Evolutionary conservation across 53 echinoderm and acorn worm genomes (phyloP).

Genomic region (Astropecten irregularis): DNA sequence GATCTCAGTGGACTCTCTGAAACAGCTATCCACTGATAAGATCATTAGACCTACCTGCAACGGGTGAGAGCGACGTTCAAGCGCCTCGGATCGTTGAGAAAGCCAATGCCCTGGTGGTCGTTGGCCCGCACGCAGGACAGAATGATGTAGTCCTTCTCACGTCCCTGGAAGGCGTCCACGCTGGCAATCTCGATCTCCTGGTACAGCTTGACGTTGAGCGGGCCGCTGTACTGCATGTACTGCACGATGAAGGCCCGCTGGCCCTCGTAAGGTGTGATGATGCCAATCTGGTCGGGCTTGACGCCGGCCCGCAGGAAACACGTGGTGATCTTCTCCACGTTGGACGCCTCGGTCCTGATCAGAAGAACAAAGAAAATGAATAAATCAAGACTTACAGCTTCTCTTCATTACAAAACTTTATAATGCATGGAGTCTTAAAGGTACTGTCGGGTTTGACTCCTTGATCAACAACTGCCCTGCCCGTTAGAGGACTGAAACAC

Average conservation of each 20-base stretch:
- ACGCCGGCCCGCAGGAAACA: conserved; percentile 91
- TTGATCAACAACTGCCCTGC: too few relatives aligned
- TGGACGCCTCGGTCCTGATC: conserved; percentile 93
- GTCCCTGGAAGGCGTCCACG: conserved; percentile 97
- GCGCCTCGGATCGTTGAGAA: conserved; percentile 94
- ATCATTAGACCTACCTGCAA: conserved; percentile 88
- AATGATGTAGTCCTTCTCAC: conserved; percentile 98
- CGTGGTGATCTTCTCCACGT: conserved; percentile 98
- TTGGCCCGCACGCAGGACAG: conserved; percentile 97
- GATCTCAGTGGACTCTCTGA: too few relatives aligned
- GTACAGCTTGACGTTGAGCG: conserved; percentile 92
- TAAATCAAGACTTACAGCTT: not conserved
- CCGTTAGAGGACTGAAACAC: too few relatives aligned
- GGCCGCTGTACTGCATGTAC: conserved; percentile 99
- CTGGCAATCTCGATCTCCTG: conserved; percentile 97
- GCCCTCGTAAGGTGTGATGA: conserved; percentile 97
- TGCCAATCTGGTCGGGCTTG: conserved; percentile 96
- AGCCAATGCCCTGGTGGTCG: conserved; percentile 97
- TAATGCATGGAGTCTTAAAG: too few relatives aligned
- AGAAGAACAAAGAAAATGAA: not conserved
- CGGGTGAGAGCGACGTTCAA: conserved; percentile 95
- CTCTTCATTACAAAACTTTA: too few relatives aligned
- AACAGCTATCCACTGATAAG: too few relatives aligned
- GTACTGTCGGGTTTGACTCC: too few relatives aligned
- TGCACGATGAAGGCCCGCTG: conserved; percentile 94